Conservation (phyloP, 2,113 vertebrate genomes). For the Archocentrus centrarchus region DNA sequence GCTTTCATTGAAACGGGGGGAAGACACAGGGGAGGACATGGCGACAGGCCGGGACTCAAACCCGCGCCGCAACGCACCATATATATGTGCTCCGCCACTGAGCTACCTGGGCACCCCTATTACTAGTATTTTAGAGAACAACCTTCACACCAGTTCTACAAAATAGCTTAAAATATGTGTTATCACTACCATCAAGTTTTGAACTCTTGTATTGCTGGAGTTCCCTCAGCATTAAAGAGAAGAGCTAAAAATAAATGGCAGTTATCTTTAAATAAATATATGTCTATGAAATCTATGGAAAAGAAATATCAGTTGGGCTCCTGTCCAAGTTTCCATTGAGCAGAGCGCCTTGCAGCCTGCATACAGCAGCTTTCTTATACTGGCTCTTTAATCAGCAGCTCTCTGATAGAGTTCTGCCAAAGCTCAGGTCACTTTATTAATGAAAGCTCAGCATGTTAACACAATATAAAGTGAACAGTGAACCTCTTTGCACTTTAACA, state of each 20-base stretch:
- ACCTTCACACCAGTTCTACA: not conserved
- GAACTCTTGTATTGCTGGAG: too few relatives aligned
- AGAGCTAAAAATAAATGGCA: not conserved
- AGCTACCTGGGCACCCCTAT: not conserved
- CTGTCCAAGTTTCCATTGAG: not conserved
- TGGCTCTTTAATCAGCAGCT: not conserved
- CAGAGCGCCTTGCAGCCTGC: not conserved
- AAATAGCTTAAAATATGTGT: not conserved
- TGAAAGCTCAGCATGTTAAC: not conserved
- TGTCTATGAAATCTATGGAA: not conserved
- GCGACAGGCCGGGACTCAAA: too few relatives aligned
- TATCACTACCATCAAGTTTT: not conserved
- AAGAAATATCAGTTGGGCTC: not conserved
- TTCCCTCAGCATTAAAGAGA: not conserved
- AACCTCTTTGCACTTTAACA: not conserved
- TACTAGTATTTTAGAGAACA: not conserved
- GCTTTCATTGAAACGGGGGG: too few relatives aligned
- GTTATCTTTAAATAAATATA: not conserved
- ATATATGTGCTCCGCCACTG: too few relatives aligned
- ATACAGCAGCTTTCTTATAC: too few relatives aligned
- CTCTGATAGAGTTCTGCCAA: not conserved
- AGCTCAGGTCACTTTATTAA: not conserved
- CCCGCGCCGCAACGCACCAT: too few relatives aligned
- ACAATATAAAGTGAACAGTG: not conserved
- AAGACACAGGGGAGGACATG: too few relatives aligned